These are phyloP conservation scores for Struthidea cinerea DNA, from an alignment of 2,113 vertebrate genomes.

Conservation along the genomic window DNA sequence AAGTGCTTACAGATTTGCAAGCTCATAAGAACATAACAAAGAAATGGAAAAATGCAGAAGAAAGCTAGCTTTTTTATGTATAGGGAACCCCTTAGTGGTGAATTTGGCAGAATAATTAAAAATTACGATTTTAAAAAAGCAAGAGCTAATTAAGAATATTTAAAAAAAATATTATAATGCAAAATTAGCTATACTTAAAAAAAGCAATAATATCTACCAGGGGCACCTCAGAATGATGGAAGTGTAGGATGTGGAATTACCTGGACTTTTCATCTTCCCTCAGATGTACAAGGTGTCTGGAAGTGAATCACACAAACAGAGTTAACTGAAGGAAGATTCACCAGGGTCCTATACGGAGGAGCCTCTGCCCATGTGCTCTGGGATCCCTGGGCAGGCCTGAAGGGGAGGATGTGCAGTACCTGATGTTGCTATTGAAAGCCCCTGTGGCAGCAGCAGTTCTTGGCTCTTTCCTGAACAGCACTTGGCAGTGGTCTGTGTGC, in stretches of 20 bases:
- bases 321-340: background rate
- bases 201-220: background rate
- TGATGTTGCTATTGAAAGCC: background rate
- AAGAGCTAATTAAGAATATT: background rate
- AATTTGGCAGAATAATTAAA: background rate
- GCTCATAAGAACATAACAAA: conserved; percentile 46
- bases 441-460: background rate
- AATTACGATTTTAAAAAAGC: background rate
- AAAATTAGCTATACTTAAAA: background rate
- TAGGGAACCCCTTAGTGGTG: background rate
- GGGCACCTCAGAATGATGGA: accelerated
- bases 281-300: background rate
- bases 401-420: background rate
- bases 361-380: accelerated
- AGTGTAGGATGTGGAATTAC: background rate
- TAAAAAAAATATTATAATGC: background rate
- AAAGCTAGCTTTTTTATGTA: background rate
- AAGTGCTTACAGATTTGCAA: conserved; percentile 61
- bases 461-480: background rate
- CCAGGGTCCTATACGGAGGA: background rate
- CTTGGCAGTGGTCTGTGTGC: background rate
- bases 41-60: background rate
- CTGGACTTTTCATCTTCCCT: background rate
- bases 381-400: background rate
- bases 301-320: background rate